These are phyloP conservation scores for Sesia bembeciformis DNA, from an alignment of 2,888 invertebrate genomes.

Conservation along the genomic window DNA sequence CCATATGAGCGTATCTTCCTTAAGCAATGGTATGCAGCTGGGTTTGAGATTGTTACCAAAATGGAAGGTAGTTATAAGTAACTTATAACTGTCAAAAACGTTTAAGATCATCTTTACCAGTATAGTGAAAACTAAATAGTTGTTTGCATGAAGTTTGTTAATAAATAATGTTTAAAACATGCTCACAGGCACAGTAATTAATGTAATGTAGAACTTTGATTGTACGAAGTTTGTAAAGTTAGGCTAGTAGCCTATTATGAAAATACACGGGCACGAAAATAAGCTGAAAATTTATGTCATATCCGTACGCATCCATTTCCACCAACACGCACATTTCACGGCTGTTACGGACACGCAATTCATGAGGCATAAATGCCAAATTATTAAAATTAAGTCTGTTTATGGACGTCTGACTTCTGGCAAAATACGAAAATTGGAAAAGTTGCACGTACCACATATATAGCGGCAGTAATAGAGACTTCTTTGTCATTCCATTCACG, in stretches of 20 bases:
- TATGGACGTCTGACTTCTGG: slow-evolving; percentile 38
- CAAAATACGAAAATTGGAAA: slow-evolving; percentile 37
- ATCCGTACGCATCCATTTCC: slow-evolving; percentile 49
- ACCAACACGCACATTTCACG: slow-evolving; percentile 51
- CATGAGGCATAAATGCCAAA: slow-evolving; percentile 45
- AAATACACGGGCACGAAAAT: slow-evolving; percentile 50
- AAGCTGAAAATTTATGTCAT: slow-evolving; percentile 52
- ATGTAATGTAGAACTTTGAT: neutral
- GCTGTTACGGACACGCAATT: slow-evolving; percentile 49
- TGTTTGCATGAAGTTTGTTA: too few species aligned
- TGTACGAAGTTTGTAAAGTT: slow-evolving; percentile 23
- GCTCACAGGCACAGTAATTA: too few species aligned
- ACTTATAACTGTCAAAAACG: too few species aligned
- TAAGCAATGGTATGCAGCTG: too few species aligned
- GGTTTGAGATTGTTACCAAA: too few species aligned
- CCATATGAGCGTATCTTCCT: too few species aligned
- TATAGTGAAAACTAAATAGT: too few species aligned
- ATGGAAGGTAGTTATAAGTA: too few species aligned
- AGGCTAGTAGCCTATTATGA: slow-evolving; percentile 33
- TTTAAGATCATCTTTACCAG: too few species aligned
- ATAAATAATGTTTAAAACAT: too few species aligned
- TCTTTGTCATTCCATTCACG: too few species aligned
- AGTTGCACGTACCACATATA: neutral
- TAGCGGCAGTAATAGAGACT: too few species aligned
- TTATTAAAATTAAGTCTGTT: slow-evolving; percentile 52